Conservation (phyloP, 2,888 invertebrate species). For the Erpobdella octoculata region DNA sequence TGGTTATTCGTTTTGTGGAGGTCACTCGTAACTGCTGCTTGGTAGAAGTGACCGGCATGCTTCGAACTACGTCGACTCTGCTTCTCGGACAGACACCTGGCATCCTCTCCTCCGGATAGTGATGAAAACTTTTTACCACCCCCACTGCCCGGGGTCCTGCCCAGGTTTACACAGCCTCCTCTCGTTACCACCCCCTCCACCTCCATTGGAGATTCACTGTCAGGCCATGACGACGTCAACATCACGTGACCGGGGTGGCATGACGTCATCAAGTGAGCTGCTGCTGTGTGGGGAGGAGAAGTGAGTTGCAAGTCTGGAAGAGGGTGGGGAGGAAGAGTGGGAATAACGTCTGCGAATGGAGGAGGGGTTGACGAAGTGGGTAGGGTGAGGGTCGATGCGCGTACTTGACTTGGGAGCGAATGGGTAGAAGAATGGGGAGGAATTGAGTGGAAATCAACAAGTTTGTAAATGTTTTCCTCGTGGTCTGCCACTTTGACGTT, state of each 20-base stretch:
- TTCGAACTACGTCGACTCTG: not conserved
- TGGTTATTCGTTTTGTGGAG: not conserved
- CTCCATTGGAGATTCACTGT: not conserved
- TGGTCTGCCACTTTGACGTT: constrained; percentile 11
- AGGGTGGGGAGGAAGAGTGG: not conserved
- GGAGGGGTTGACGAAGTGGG: not conserved
- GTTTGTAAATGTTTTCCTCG: constrained; percentile 28
- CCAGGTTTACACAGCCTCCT: constrained; percentile 9
- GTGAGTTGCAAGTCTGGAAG: not conserved
- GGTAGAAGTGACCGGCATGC: too few relatives aligned
- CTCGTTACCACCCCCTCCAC: not conserved
- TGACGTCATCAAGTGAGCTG: not conserved
- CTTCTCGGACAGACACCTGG: not conserved
- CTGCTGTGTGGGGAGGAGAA: not conserved
- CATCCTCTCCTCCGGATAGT: not conserved
- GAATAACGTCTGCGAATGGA: not conserved
- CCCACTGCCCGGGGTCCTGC: not conserved
- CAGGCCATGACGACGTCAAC: not conserved
- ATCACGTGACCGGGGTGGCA: not conserved
- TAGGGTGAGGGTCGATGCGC: not conserved
- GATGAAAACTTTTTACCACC: too few relatives aligned
- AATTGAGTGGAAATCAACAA: constrained; percentile 22
- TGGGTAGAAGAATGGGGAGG: not conserved
- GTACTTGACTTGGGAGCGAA: not conserved
- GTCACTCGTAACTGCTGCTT: too few relatives aligned